Evolutionary conservation across 2,113 vertebrate genomes (phyloP), one percentile per base, ranked within the genome.

Genomic region (Dicentrarchus labrax): DNA sequence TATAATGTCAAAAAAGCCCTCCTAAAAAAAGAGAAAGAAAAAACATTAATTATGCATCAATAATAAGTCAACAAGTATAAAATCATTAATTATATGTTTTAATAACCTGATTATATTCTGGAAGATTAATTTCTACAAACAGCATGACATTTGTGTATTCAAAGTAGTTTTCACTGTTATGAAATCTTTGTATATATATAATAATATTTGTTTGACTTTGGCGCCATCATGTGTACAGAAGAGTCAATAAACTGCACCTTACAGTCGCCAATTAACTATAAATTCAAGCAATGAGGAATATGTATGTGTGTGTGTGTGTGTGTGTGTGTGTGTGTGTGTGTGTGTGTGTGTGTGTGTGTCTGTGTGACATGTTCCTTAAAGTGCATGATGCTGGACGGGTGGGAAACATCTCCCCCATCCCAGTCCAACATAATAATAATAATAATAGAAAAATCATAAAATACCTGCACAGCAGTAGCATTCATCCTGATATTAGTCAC

Each of bases 171-270:
- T 17, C 17, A 24, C 9, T 19, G 3, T 3, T 5, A 41, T 30
- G 30, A 30, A 30, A 30, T 30, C 30, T 3, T 30, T 30, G 30
- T 30, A 30, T 30, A 30, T 30, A 30, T 30, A 30, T 2, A 30
- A 30, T 3, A 30, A 30, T 30, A 76, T 83, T 67, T 84, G 47
- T 9, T 84, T 72, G 65, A 39, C 54, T 91, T 59, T 92, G 88
- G 91, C 87, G 85, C 92, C 92, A 91, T 56, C 93, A 1, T 85
- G 92, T 93, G 95, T 78, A 72, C 56, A 86, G 60, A 77, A 61
- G 5, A 77, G 1, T 7, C 4, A 83, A 76, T 80, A 86, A 53
- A 74, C 30, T 6, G 15, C 8, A 30, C 30, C 30, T 30, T 30
- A 30, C 30, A 30, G 30, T 30, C 30, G 2, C 30, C 30, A 30